Evolutionary conservation across 2,888 invertebrate species (phyloP).

Genomic region (Petrolisthes manimaculis): DNA sequence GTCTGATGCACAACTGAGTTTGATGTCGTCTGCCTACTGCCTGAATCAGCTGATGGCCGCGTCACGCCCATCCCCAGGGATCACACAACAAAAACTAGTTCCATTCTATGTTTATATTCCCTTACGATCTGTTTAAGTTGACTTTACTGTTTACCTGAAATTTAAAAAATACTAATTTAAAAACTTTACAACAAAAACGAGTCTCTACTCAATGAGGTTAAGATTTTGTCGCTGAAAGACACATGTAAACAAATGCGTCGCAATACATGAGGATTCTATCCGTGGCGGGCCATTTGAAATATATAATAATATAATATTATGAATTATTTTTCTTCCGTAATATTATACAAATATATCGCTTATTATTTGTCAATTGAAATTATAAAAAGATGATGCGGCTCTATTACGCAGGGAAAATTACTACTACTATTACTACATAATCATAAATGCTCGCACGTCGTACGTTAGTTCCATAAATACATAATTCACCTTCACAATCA

Average conservation of each 20-base stretch:
- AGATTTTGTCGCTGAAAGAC: background rate
- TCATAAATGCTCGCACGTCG: no score
- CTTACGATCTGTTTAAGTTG: background rate
- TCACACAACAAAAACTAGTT: background rate
- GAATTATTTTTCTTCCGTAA: no score
- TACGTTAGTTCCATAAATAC: no score
- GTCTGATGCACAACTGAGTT: slow-evolving; percentile 34
- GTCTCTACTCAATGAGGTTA: background rate
- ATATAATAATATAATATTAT: background rate
- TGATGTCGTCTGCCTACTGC: slow-evolving; percentile 49
- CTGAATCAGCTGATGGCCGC: slow-evolving; percentile 45
- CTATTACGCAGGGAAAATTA: no score
- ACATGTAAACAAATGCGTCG: slow-evolving; percentile 44
- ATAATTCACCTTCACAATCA: no score
- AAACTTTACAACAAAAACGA: background rate
- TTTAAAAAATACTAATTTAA: background rate
- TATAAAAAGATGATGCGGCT: no score
- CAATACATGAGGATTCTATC: slow-evolving; percentile 1
- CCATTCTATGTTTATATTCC: background rate
- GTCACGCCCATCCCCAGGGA: slow-evolving; percentile 14
- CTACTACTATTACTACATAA: no score
- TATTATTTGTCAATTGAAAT: no score
- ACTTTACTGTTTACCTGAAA: background rate
- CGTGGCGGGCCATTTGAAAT: slow-evolving; percentile 25
- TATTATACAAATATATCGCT: no score